Percentiles rank a stretch among this genome's conserved stretches.
These are phyloP conservation scores for Nemoura dubitans DNA, from an alignment of 2,888 invertebrate genomes.

Conservation along the genomic window DNA sequence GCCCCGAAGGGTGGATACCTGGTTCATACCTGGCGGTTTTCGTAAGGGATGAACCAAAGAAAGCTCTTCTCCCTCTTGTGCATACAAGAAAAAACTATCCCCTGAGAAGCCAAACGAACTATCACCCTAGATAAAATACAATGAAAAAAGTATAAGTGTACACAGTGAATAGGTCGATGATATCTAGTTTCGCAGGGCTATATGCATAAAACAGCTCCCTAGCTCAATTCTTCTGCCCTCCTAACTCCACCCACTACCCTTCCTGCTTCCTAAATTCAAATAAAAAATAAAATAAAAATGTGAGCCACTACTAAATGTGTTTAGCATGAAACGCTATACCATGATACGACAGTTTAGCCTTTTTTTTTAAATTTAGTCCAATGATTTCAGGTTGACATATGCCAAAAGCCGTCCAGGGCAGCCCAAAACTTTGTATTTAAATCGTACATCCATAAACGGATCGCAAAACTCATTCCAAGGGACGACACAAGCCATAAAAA, in stretches of 20 bases:
- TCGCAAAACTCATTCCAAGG: too few relatives aligned
- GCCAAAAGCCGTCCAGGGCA: neutral
- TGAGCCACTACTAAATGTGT: neutral
- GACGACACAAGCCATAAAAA: too few relatives aligned
- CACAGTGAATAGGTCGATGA: neutral
- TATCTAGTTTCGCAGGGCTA: neutral
- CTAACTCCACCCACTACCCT: neutral
- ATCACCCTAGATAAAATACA: neutral
- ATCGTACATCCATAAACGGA: neutral
- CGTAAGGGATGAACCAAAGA: conserved; percentile 26
- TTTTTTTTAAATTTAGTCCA: neutral
- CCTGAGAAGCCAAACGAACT: neutral
- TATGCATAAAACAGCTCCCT: neutral
- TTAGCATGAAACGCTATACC: neutral
- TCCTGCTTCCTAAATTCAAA: neutral
- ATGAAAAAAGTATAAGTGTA: neutral
- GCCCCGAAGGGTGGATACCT: neutral
- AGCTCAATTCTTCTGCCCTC: neutral
- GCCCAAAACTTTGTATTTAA: neutral
- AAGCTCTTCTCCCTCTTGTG: neutral
- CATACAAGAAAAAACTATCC: neutral
- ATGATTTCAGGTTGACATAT: neutral
- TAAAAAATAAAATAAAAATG: neutral
- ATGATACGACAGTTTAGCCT: neutral
- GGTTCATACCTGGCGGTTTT: conserved; percentile 10